These are phyloP conservation scores for Drosophila yooni DNA, from an alignment of 2,888 invertebrate genomes.

Conservation along the genomic window DNA sequence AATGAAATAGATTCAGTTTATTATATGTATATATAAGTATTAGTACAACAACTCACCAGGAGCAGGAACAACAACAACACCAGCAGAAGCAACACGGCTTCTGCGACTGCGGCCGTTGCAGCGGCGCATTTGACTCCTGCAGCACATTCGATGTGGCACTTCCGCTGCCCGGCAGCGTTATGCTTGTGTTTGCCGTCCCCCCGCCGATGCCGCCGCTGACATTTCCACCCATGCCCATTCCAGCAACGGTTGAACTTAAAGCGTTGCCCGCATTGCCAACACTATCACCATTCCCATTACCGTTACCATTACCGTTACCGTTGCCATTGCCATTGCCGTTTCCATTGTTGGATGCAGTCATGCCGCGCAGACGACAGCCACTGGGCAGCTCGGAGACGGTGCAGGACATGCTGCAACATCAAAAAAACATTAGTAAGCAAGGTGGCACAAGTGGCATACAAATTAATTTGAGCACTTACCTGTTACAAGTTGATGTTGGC, in stretches of 20 bases:
- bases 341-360: slow-evolving; percentile 83
- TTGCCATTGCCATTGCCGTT: slow-evolving; percentile 74
- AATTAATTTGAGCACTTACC: slow-evolving; percentile 56
- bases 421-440: not conserved
- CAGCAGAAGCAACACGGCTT: slow-evolving; percentile 89
- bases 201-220: slow-evolving; percentile 47
- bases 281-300: slow-evolving; percentile 66
- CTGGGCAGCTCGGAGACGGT: slow-evolving; percentile 86
- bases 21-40: slow-evolving; percentile 13
- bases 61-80: slow-evolving; percentile 90
- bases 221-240: slow-evolving; percentile 5
- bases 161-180: slow-evolving; percentile 56
- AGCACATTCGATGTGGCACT: slow-evolving; percentile 75
- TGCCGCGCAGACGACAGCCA: slow-evolving; percentile 85
- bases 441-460: not conserved
- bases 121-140: slow-evolving; percentile 83
- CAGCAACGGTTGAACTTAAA: slow-evolving; percentile 60
- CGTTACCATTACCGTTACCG: slow-evolving; percentile 49
- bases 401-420: slow-evolving; percentile 86
- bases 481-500: slow-evolving; percentile 57
- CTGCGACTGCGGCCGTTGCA: slow-evolving; percentile 85
- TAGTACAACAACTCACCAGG: slow-evolving; percentile 86
- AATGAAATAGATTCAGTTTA: slow-evolving; percentile 40
- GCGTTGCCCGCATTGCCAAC: slow-evolving; percentile 78
- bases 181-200: slow-evolving; percentile 64